These are phyloP conservation scores for Drosophila austrosaltans DNA, from an alignment of 2,888 invertebrate genomes.

Conservation along the genomic window DNA sequence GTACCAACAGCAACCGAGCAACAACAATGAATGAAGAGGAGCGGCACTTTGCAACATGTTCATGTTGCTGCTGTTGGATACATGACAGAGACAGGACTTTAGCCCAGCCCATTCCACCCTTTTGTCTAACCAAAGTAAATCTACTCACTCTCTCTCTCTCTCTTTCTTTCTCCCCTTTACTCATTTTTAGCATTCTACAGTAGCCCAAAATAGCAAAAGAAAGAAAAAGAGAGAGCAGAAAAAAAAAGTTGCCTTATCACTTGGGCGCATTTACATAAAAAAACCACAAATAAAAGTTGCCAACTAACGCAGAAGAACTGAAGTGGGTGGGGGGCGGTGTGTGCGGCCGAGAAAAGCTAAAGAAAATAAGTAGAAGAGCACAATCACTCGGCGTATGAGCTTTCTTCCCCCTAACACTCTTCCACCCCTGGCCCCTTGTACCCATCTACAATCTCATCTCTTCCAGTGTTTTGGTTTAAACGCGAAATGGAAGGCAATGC, in stretches of 20 bases:
- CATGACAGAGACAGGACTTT: constrained; percentile 71
- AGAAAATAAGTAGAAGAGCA: constrained; percentile 61
- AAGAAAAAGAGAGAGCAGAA: neutral
- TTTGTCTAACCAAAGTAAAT: constrained; percentile 4
- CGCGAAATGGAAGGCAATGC: constrained; percentile 39
- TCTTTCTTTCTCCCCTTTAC: neutral
- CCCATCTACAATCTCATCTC: neutral
- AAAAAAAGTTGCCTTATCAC: constrained; percentile 76
- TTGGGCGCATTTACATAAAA: constrained; percentile 80
- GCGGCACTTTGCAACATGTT: constrained; percentile 73
- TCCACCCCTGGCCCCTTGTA: neutral
- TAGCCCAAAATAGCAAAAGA: constrained; percentile 54
- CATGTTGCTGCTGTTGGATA: constrained; percentile 73
- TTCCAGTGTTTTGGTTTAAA: constrained; percentile 36
- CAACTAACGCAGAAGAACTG: constrained; percentile 70
- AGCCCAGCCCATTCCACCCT: constrained; percentile 26
- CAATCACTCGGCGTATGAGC: constrained; percentile 23
- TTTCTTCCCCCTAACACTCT: neutral
- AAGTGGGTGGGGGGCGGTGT: neutral
- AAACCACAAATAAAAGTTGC: constrained; percentile 80
- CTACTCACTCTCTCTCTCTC: constrained; percentile 6
- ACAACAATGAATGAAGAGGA: constrained; percentile 42
- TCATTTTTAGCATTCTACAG: constrained; percentile 47
- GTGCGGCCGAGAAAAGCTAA: constrained; percentile 45
- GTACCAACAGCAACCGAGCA: constrained; percentile 26